Conservation (phyloP, 2,797 vertebrate species). For the Helicolenus hilgendorfi region DNA sequence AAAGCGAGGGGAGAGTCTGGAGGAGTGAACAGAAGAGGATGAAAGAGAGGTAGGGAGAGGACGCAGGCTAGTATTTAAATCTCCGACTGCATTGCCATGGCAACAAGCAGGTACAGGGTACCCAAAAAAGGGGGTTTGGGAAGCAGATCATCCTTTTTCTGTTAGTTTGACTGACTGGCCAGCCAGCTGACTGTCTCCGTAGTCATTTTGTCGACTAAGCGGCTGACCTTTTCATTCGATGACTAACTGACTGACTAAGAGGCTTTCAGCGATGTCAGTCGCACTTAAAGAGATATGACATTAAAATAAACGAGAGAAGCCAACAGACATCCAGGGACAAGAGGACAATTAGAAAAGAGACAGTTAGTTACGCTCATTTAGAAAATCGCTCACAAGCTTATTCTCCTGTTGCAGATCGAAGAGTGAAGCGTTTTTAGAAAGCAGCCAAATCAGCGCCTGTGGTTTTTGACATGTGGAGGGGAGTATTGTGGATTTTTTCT, state of each 20-base stretch:
- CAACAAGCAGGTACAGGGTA: constrained; percentile 77
- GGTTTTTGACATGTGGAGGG: constrained; percentile 67
- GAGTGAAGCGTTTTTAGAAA: constrained; percentile 18
- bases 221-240: constrained; percentile 76
- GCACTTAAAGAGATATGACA: constrained; percentile 52
- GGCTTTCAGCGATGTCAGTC: constrained; percentile 65
- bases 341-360: constrained; percentile 20
- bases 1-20: constrained; percentile 61
- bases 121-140: constrained; percentile 66
- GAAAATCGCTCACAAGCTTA: constrained; percentile 2
- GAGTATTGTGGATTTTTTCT: constrained; percentile 53
- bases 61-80: constrained; percentile 80
- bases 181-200: constrained; percentile 57
- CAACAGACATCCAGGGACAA: neutral
- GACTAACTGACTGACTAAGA: constrained; percentile 79
- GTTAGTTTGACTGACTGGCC: constrained; percentile 60
- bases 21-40: constrained; percentile 69
- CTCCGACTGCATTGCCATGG: constrained; percentile 72
- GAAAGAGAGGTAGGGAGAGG: constrained; percentile 67
- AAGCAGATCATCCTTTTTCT: constrained; percentile 45
- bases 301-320: constrained; percentile 37
- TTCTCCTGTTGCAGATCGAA: constrained; percentile 31
- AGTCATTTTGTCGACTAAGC: constrained; percentile 72
- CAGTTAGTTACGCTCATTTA: constrained; percentile 25
- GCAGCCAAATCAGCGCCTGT: constrained; percentile 25